Conservation (phyloP, 2,888 invertebrate species). For the Nezara viridula region DNA sequence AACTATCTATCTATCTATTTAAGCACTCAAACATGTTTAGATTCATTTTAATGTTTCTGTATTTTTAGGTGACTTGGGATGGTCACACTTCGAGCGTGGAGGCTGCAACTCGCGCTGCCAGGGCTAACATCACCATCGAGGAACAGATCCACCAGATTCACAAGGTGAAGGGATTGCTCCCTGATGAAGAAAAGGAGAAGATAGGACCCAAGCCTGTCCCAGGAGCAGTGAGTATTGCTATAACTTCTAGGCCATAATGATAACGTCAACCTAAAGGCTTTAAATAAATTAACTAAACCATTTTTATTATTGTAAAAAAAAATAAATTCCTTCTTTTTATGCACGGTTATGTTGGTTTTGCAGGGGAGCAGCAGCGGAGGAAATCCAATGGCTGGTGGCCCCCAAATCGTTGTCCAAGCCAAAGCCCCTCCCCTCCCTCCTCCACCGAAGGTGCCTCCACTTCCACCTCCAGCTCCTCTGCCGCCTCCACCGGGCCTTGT, state of each 20-base stretch:
- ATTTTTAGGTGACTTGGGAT: slow-evolving; percentile 97
- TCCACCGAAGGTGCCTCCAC: slow-evolving; percentile 64
- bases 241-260: too few relatives aligned
- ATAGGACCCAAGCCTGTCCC: slow-evolving; percentile 90
- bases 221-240: slow-evolving; percentile 60
- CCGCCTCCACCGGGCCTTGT: slow-evolving; percentile 72
- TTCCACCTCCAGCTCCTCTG: slow-evolving; percentile 68
- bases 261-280: too few relatives aligned
- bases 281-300: too few relatives aligned
- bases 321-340: too few relatives aligned
- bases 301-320: too few relatives aligned
- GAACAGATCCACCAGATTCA: slow-evolving; percentile 97
- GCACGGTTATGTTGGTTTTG: too few relatives aligned
- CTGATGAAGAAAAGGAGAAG: slow-evolving; percentile 97
- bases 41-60: too few relatives aligned
- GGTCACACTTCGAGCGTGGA: slow-evolving; percentile 98
- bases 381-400: slow-evolving; percentile 70
- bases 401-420: not conserved
- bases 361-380: slow-evolving; percentile 66
- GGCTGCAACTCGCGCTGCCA: slow-evolving; percentile 92
- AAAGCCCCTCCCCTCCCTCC: slow-evolving; percentile 68
- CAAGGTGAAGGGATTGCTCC: slow-evolving; percentile 92
- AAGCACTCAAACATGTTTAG: too few relatives aligned
- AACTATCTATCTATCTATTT: too few relatives aligned
- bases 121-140: slow-evolving; percentile 95